Percentiles rank a stretch among this genome's conserved stretches.
These are phyloP conservation scores for Ceyx melanurus DNA, from an alignment of 2,113 vertebrate genomes.

Conservation along the genomic window DNA sequence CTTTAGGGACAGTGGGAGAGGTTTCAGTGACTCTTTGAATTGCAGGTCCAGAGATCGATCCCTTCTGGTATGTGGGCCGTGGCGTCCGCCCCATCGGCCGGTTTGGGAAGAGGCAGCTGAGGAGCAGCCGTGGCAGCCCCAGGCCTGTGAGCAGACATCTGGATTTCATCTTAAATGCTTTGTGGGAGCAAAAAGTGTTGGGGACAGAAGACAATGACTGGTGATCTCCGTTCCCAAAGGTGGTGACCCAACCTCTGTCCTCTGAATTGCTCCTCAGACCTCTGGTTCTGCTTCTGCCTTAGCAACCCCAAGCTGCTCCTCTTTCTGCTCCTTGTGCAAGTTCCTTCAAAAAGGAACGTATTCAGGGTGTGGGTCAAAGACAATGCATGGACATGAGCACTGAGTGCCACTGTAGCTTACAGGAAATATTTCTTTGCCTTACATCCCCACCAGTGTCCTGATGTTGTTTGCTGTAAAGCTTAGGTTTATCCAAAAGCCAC, in stretches of 20 bases:
- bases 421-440: not conserved
- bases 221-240: not conserved
- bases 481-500: not conserved
- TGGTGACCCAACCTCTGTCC: not conserved
- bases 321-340: not conserved
- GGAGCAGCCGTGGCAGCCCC: constrained; percentile 43
- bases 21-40: constrained; percentile 8
- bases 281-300: not conserved
- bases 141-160: constrained; percentile 70
- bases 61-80: constrained; percentile 88
- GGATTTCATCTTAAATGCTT: constrained; percentile 73
- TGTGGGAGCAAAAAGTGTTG: constrained; percentile 74
- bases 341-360: not conserved
- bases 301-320: not conserved
- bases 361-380: not conserved
- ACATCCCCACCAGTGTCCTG: not conserved
- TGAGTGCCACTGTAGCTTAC: not conserved
- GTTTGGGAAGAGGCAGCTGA: constrained; percentile 86
- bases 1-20: not conserved
- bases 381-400: not conserved
- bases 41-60: constrained; percentile 90
- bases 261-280: not conserved
- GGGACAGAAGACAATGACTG: constrained; percentile 71
- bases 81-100: constrained; percentile 89
- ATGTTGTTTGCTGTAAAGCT: not conserved